A percentile compares a stretch with the other conserved stretches of the same genome.
phyloP scores from a whole-genome alignment of 2,797 vertebrate genomes.

The Megaceryle alcyon region DNA sequence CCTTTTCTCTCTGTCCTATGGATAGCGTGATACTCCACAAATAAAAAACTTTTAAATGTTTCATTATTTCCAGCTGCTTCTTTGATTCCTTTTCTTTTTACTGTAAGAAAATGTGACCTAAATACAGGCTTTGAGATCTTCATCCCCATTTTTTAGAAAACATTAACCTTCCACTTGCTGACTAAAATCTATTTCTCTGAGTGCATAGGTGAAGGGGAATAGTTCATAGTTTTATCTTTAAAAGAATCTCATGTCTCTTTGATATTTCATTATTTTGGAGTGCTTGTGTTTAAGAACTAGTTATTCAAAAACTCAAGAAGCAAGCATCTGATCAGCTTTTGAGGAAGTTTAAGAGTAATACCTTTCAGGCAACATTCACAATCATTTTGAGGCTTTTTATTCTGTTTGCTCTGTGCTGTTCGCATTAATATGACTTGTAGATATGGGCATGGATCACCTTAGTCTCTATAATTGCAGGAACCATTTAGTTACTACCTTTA shows the following conservation, averaged over 20 bases:
- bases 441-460: neutral
- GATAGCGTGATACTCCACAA: neutral
- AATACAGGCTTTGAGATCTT: neutral
- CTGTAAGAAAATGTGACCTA: neutral
- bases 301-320: neutral
- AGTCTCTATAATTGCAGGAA: neutral
- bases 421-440: neutral
- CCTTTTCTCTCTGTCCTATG: neutral
- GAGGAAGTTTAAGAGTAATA: neutral
- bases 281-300: neutral
- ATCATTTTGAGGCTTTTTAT: neutral
- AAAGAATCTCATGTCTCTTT: neutral
- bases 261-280: neutral
- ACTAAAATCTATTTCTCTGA: neutral
- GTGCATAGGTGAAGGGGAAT: neutral
- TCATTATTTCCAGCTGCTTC: neutral
- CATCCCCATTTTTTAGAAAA: neutral
- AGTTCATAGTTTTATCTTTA: neutral
- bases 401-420: neutral
- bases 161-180: neutral
- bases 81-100: neutral
- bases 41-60: neutral
- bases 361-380: neutral
- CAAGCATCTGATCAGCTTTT: neutral
- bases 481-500: neutral